A percentile compares a stretch with the other conserved stretches of the same genome.
phyloP scores from a whole-genome alignment of 2,797 vertebrate genomes.

The Lophius americanus region DNA sequence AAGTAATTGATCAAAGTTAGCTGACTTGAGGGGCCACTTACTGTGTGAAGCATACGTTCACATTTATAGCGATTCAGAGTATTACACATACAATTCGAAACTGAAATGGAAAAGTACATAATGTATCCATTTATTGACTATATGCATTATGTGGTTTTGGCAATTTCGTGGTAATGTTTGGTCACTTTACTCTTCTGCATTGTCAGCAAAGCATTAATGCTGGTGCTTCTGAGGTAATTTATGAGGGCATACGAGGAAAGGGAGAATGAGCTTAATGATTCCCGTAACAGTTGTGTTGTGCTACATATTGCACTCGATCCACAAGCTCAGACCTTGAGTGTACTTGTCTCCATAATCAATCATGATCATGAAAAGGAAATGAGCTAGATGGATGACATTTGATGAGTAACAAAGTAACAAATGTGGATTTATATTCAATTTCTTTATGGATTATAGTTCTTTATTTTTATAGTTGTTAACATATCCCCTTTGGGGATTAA shows the following conservation, averaged over 20 bases:
- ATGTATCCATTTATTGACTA: conserved; percentile 1
- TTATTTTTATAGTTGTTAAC: too few relatives aligned
- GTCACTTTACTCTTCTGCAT: conserved; percentile 32
- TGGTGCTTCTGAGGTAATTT: conserved; percentile 48
- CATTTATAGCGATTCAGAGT: too few relatives aligned
- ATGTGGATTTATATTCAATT: too few relatives aligned
- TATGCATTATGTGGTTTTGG: conserved; percentile 19
- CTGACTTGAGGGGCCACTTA: too few relatives aligned
- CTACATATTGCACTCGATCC: conserved; percentile 42
- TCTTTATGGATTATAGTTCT: too few relatives aligned
- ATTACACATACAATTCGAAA: too few relatives aligned
- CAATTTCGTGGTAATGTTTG: conserved; percentile 21
- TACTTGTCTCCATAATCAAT: not conserved
- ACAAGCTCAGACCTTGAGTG: conserved; percentile 42
- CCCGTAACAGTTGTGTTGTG: conserved; percentile 43
- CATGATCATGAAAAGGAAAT: not conserved
- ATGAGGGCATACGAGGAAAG: conserved; percentile 25
- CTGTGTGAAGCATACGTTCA: too few relatives aligned
- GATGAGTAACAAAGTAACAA: not conserved
- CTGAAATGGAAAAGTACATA: not conserved
- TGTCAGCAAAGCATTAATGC: conserved; percentile 31
- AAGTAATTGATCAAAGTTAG: not conserved
- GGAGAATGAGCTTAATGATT: conserved; percentile 31
- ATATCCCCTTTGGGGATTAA: too few relatives aligned
- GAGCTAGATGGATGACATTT: not conserved